These are phyloP conservation scores for Ferrisia virgata DNA, from an alignment of 2,888 invertebrate genomes.

Conservation along the genomic window DNA sequence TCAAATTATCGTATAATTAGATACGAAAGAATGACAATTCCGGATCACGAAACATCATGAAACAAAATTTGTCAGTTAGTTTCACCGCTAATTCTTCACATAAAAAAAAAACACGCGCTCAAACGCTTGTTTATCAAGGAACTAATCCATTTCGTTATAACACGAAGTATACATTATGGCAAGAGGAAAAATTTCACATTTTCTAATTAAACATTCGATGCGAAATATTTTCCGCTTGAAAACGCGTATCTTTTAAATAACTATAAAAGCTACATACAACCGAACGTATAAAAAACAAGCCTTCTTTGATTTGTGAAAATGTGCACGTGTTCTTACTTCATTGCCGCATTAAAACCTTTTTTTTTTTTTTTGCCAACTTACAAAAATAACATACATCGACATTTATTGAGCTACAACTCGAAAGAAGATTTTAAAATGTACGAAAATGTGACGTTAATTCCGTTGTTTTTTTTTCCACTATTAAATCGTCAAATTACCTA, in stretches of 20 bases:
- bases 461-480: neutral
- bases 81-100: neutral
- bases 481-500: neutral
- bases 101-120: neutral
- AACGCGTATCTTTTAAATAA: constrained; percentile 9
- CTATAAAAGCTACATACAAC: neutral
- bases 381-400: constrained; percentile 8
- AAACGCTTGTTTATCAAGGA: neutral
- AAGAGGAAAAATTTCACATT: neutral
- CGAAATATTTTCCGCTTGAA: neutral
- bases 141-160: neutral
- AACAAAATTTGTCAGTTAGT: no score
- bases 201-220: neutral
- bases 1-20: neutral
- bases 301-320: constrained; percentile 15
- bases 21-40: neutral
- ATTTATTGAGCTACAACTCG: constrained; percentile 13
- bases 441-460: neutral
- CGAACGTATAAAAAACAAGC: neutral
- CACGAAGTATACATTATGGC: neutral
- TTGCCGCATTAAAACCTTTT: constrained; percentile 27
- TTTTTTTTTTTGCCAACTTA: neutral
- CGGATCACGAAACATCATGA: neutral
- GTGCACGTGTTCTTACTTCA: constrained; percentile 14
- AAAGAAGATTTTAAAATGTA: neutral